Percentiles rank a stretch among this genome's conserved stretches.
These are phyloP conservation scores for Thera britannica DNA, from an alignment of 2,888 invertebrate species.

Conservation along the genomic window DNA sequence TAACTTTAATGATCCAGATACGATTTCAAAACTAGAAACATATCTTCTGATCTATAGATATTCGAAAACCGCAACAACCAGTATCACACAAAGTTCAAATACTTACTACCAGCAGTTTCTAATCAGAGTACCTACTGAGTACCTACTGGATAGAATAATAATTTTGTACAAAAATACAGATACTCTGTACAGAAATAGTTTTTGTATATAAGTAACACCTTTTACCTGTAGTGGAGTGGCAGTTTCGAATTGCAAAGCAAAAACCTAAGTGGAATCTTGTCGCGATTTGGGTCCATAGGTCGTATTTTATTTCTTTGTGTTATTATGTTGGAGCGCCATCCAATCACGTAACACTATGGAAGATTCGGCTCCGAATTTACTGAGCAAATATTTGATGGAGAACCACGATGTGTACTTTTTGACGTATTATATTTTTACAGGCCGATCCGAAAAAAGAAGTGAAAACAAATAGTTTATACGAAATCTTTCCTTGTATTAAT, in stretches of 20 bases:
- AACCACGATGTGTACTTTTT: slow-evolving; percentile 2
- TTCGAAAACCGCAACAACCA: not conserved
- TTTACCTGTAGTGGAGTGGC: not conserved
- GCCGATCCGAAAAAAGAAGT: not conserved
- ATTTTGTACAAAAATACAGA: too few species aligned
- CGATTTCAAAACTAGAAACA: not conserved
- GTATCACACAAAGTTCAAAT: not conserved
- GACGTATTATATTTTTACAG: not conserved
- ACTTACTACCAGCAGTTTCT: not conserved
- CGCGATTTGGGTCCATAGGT: not conserved
- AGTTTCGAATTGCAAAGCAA: slow-evolving; percentile 13
- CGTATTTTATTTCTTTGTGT: slow-evolving; percentile 15
- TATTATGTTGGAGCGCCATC: not conserved
- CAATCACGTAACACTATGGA: slow-evolving; percentile 4
- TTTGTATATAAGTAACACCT: slow-evolving; percentile 1
- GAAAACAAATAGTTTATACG: too few species aligned
- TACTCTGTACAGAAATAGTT: too few species aligned
- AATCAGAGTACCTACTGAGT: not conserved
- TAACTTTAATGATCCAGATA: not conserved
- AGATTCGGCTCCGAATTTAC: slow-evolving; percentile 4
- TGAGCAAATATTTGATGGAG: slow-evolving; percentile 20
- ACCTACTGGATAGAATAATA: too few species aligned
- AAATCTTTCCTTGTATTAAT: too few species aligned
- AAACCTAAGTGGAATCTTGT: slow-evolving; percentile 10
- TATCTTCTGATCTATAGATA: not conserved